Percentiles rank a stretch among this genome's conserved stretches.
phyloP scores from a whole-genome alignment of 1,140 invertebrate species.

The Drosophila ogumai region DNA sequence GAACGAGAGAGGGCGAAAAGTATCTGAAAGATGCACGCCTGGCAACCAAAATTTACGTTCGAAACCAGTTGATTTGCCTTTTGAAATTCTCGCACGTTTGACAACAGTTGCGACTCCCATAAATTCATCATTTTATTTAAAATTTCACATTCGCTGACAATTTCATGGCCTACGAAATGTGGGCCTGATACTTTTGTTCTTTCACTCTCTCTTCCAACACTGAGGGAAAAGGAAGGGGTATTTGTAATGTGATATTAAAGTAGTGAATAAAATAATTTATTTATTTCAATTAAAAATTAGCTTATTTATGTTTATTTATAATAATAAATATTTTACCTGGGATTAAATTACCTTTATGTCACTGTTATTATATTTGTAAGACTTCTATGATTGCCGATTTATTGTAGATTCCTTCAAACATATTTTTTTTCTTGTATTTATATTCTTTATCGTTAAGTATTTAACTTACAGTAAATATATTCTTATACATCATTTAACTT shows the following conservation, averaged over 20 bases:
- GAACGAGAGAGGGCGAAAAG: slow-evolving; percentile 1
- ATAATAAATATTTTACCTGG: too few species aligned
- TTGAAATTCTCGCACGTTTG: slow-evolving; percentile 77
- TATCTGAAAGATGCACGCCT: slow-evolving; percentile 58
- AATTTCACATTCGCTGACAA: slow-evolving; percentile 81
- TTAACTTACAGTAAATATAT: neutral
- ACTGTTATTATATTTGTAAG: too few species aligned
- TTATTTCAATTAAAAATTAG: too few species aligned
- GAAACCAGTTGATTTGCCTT: slow-evolving; percentile 51
- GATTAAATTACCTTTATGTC: too few species aligned
- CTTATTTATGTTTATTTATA: too few species aligned
- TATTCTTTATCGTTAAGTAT: too few species aligned
- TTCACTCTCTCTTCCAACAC: slow-evolving; percentile 37
- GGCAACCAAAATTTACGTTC: slow-evolving; percentile 25
- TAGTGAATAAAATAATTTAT: neutral
- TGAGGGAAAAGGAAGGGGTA: neutral
- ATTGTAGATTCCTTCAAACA: too few species aligned
- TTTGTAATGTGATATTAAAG: neutral
- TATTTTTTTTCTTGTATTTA: neutral
- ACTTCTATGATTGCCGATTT: too few species aligned
- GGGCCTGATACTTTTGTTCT: slow-evolving; percentile 70
- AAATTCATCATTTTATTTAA: slow-evolving; percentile 83
- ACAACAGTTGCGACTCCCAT: slow-evolving; percentile 49
- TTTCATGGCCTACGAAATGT: slow-evolving; percentile 75
- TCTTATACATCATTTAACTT: neutral